A percentile compares a stretch with the other conserved stretches of the same genome.
Conservation (phyloP, 2,888 invertebrate species). For the Hirtodrosophila cameraria region DNA sequence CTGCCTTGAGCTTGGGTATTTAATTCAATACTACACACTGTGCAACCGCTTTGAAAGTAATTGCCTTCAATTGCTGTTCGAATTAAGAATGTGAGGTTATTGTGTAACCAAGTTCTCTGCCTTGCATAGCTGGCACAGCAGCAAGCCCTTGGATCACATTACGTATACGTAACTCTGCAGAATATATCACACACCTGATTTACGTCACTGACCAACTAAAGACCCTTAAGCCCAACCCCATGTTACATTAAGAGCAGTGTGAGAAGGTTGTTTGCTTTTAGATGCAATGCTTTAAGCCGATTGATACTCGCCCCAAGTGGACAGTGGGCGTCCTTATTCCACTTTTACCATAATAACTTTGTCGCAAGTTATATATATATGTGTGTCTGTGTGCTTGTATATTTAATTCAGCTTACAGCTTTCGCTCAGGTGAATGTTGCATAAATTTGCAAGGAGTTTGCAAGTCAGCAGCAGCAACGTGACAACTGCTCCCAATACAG, state of each 20-base stretch:
- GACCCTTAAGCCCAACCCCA: constrained; percentile 16
- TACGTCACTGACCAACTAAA: constrained; percentile 3
- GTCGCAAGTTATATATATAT: constrained; percentile 15
- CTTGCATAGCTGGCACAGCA: neutral
- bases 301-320: constrained; percentile 38
- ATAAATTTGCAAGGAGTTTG: constrained; percentile 75
- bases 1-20: too few species aligned
- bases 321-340: constrained; percentile 19
- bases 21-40: neutral
- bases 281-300: constrained; percentile 41
- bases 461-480: constrained; percentile 59
- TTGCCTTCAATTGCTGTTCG: neutral
- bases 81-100: too few species aligned
- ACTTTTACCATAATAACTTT: constrained; percentile 43
- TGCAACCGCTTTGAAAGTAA: neutral
- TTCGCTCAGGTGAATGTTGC: constrained; percentile 55
- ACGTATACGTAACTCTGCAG: constrained; percentile 46
- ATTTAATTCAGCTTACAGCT: constrained; percentile 59
- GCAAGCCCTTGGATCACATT: constrained; percentile 8
- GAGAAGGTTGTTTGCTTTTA: constrained; percentile 18
- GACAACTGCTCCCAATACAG: neutral
- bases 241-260: neutral
- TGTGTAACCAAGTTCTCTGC: constrained; percentile 10
- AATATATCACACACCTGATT: constrained; percentile 40
- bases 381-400: constrained; percentile 11